Conservation (phyloP, 2,797 vertebrate genomes). For the Etheostoma perlongum region DNA sequence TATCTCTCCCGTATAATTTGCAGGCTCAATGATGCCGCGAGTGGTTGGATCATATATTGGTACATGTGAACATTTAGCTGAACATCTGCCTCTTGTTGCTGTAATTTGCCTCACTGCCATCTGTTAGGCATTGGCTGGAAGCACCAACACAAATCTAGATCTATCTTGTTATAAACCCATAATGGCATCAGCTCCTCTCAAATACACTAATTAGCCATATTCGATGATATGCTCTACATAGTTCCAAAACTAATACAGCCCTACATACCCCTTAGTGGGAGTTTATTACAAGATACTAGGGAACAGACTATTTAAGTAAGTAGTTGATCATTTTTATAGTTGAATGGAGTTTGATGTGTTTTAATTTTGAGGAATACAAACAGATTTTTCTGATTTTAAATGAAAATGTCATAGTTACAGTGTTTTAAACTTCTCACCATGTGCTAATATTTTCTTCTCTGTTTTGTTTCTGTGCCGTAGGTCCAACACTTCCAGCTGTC, state of each 20-base stretch:
- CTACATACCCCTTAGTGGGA: constrained; percentile 19
- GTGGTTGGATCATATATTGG: constrained; percentile 67
- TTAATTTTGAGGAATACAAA: constrained; percentile 49
- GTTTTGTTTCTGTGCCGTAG: constrained; percentile 71
- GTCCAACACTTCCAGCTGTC: constrained; percentile 73
- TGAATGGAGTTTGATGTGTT: constrained; percentile 47
- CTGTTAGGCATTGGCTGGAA: constrained; percentile 71
- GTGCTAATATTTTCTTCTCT: constrained; percentile 56
- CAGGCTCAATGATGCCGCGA: constrained; percentile 59
- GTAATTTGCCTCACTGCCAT: constrained; percentile 73
- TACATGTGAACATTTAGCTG: constrained; percentile 71
- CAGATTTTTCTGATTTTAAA: constrained; percentile 36
- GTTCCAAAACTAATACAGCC: constrained; percentile 42
- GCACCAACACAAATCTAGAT: constrained; percentile 59
- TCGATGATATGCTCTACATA: constrained; percentile 30
- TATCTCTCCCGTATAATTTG: constrained; percentile 62
- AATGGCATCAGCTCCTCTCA: constrained; percentile 50
- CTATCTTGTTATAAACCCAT: constrained; percentile 72
- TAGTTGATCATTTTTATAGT: constrained; percentile 37
- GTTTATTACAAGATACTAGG: constrained; percentile 34
- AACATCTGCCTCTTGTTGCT: constrained; percentile 79
- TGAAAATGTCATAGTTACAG: constrained; percentile 24
- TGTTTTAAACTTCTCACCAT: constrained; percentile 22
- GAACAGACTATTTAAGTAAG: constrained; percentile 45
- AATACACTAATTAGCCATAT: constrained; percentile 58